These are phyloP conservation scores for Scyliorhinus canicula DNA, from an alignment of 2,797 vertebrate genomes.

Conservation along the genomic window DNA sequence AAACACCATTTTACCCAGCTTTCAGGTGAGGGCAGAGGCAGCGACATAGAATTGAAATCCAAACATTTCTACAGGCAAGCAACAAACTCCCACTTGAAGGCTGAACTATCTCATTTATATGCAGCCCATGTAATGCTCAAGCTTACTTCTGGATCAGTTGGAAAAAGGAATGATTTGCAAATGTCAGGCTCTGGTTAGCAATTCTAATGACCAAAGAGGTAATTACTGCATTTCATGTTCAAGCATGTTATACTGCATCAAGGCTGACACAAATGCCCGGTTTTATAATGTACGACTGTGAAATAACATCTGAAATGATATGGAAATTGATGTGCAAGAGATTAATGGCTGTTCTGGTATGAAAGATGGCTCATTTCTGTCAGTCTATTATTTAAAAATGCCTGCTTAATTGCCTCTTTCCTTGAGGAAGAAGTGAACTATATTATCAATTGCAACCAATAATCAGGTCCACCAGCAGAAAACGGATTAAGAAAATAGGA, in stretches of 20 bases:
- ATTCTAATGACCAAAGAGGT: constrained; percentile 67
- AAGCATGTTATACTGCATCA: constrained; percentile 61
- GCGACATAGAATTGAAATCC: neutral
- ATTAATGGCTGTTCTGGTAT: constrained; percentile 68
- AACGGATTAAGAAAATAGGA: constrained; percentile 43
- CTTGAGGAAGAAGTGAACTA: constrained; percentile 64
- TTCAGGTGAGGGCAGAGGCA: neutral
- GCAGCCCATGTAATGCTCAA: constrained; percentile 46
- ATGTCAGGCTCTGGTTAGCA: constrained; percentile 76
- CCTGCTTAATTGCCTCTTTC: constrained; percentile 64
- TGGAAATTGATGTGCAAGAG: constrained; percentile 65
- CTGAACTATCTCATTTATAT: constrained; percentile 55
- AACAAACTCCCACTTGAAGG: constrained; percentile 40
- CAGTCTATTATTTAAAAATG: constrained; percentile 65
- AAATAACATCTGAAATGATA: constrained; percentile 67
- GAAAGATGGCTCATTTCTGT: constrained; percentile 66
- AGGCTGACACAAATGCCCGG: constrained; percentile 63
- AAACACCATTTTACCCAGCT: neutral
- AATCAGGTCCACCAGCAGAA: constrained; percentile 73
- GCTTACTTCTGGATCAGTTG: constrained; percentile 57
- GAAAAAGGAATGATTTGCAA: constrained; percentile 65
- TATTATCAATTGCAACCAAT: constrained; percentile 71
- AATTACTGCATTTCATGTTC: constrained; percentile 73
- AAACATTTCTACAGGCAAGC: neutral
- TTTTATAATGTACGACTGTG: constrained; percentile 63